phyloP scores from a whole-genome alignment of 2,797 vertebrate genomes.

The Florisuga fusca region DNA sequence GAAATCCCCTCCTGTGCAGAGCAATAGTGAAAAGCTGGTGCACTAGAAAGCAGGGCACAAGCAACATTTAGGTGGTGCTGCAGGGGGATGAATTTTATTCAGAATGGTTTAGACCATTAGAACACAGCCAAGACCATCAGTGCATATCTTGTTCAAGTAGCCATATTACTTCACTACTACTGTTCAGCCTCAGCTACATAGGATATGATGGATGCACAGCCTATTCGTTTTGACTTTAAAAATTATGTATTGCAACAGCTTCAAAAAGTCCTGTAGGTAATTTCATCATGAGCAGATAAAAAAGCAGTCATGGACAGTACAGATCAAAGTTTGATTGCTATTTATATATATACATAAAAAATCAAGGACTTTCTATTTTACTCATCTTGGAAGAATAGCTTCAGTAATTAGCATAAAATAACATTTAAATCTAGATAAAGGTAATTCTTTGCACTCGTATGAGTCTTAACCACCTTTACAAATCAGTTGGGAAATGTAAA shows the following conservation, averaged over 20 bases:
- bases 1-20: background rate
- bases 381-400: background rate
- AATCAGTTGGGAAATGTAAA: background rate
- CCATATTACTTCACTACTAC: background rate
- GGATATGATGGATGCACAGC: background rate
- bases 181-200: background rate
- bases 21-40: background rate
- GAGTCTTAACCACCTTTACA: background rate
- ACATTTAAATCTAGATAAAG: slow-evolving; percentile 7
- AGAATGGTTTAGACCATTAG: background rate
- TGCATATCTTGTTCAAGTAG: background rate
- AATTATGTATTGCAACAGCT: slow-evolving; percentile 4
- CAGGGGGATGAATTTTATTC: background rate
- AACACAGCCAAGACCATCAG: background rate
- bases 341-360: background rate
- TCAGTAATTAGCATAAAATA: slow-evolving; percentile 14
- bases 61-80: background rate
- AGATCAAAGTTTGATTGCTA: background rate
- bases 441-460: background rate
- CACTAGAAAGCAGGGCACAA: background rate
- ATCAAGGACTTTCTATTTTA: background rate
- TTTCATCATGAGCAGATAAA: background rate
- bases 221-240: background rate
- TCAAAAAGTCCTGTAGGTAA: background rate
- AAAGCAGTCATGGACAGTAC: background rate